Percentiles rank a stretch among this genome's conserved stretches.
Evolutionary conservation across 2,797 vertebrate genomes (phyloP).

Genomic region (Megalops cyprinoides): DNA sequence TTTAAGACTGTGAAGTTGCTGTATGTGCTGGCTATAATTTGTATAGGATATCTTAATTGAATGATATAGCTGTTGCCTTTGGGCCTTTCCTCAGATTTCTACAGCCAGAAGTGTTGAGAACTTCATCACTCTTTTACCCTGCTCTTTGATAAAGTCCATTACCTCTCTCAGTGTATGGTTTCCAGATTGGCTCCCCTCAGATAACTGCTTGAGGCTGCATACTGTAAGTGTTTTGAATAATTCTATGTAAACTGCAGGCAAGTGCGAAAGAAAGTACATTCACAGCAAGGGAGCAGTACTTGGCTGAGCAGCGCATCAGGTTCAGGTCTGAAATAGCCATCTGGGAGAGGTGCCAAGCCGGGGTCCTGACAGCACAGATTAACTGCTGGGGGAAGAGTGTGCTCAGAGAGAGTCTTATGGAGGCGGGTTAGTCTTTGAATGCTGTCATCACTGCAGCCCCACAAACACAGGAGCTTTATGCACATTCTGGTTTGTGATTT

Average conservation of each 20-base stretch:
- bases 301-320: slow-evolving; percentile 14
- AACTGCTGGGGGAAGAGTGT: slow-evolving; percentile 15
- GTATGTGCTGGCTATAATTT: slow-evolving; percentile 1
- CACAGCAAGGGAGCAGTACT: neutral
- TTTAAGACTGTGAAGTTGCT: neutral
- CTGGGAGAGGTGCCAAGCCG: slow-evolving; percentile 20
- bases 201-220: slow-evolving; percentile 26
- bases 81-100: too few species aligned
- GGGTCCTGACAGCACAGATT: slow-evolving; percentile 22
- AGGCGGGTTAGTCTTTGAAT: slow-evolving; percentile 2
- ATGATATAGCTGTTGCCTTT: neutral
- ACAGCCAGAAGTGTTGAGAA: neutral
- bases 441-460: slow-evolving; percentile 2
- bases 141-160: neutral
- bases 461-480: neutral
- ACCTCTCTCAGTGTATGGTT: neutral
- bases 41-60: neutral
- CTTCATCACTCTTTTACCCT: neutral
- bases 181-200: slow-evolving; percentile 23
- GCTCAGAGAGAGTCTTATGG: slow-evolving; percentile 5
- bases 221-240: slow-evolving; percentile 29
- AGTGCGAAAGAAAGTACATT: slow-evolving; percentile 5
- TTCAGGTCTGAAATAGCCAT: slow-evolving; percentile 19
- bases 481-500: neutral
- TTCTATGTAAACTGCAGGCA: slow-evolving; percentile 33